Evolutionary conservation across 2,113 vertebrate species (phyloP), one percentile per base, ranked within the genome.

Genomic region (Colinus virginianus): DNA sequence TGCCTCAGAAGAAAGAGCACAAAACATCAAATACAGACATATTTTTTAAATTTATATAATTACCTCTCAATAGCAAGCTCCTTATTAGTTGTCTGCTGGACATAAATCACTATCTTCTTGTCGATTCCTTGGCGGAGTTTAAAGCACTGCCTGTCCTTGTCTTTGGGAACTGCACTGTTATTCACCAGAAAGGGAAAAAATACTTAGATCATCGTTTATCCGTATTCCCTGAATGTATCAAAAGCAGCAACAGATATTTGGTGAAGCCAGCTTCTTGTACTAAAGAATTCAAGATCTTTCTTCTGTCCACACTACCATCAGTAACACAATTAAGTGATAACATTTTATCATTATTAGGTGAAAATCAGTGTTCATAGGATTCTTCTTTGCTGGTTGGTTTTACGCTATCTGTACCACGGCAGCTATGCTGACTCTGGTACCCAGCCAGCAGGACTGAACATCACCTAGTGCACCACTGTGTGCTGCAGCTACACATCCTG

Each of bases 11-110:
- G 19, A 51, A 69, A 91, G 7, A 78, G 42, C 30, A 28, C 28
- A 48, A 77, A 64, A 36, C 30, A 64, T 26, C 42, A 74, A 38
- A 80, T 11, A 46, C 62, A 87, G 74, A 87, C 34, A 5, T 43
- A 53, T 40, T 30, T 56, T 5, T 14, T 19, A 84, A 96, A 74
- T 46, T 42, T 3, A 74, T 49, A 49, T 77, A 78, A 82, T 97
- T 98, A 99, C 99, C 99, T 99, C 97, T 99, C 99, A 88, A 99
- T 99, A 68, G 99, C 98, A 96, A 99, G 98, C 66, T 99, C 99
- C 95, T 99, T 99, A 94, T 99, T 99, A 48, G 98, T 99, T 16
- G 98, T 99, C 97, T 99, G 99, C 71, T 99, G 99, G 46, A 99
- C 98, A 30, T 99, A 99, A 86, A 99, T 99, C 84, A 99, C 99